These are phyloP conservation scores for Dione vanillae DNA, from an alignment of 2,888 invertebrate species.

Conservation along the genomic window DNA sequence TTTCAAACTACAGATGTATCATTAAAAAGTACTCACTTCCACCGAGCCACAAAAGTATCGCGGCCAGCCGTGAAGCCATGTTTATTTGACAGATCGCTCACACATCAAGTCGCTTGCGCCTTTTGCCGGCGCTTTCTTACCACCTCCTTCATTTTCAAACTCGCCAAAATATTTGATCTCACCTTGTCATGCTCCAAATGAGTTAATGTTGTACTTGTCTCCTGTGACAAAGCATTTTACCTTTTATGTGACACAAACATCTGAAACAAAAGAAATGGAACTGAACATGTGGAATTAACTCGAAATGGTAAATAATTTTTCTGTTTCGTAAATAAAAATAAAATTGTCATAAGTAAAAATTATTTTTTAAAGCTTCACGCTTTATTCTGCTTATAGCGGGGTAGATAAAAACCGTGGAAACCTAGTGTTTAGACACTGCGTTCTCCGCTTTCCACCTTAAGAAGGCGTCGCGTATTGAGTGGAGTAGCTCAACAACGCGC, in stretches of 20 bases:
- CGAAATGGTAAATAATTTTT: too few relatives aligned
- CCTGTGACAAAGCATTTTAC: conserved; percentile 52
- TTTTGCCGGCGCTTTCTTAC: conserved; percentile 59
- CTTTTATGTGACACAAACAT: conserved; percentile 56
- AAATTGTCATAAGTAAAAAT: too few relatives aligned
- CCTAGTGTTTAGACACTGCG: too few relatives aligned
- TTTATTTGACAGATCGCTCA: conserved; percentile 56
- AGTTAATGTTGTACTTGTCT: conserved; percentile 51
- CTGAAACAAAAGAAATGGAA: conserved; percentile 63
- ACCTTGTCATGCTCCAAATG: conserved; percentile 57
- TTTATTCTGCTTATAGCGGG: too few relatives aligned
- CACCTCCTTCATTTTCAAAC: conserved; percentile 68
- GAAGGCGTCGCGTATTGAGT: too few relatives aligned
- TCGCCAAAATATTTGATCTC: conserved; percentile 57
- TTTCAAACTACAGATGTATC: too few relatives aligned
- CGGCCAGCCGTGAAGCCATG: conserved; percentile 74
- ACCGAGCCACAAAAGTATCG: conserved; percentile 74
- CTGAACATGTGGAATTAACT: conserved; percentile 4
- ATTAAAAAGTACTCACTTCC: conserved; percentile 67
- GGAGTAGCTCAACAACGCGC: too few relatives aligned
- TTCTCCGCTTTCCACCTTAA: too few relatives aligned
- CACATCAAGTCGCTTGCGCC: conserved; percentile 70
- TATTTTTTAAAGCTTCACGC: too few relatives aligned
- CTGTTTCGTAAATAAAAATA: too few relatives aligned
- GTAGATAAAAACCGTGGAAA: too few relatives aligned